Evolutionary conservation across 1,140 invertebrate genomes (phyloP).

Genomic region (Zaprionus gabonicus): DNA sequence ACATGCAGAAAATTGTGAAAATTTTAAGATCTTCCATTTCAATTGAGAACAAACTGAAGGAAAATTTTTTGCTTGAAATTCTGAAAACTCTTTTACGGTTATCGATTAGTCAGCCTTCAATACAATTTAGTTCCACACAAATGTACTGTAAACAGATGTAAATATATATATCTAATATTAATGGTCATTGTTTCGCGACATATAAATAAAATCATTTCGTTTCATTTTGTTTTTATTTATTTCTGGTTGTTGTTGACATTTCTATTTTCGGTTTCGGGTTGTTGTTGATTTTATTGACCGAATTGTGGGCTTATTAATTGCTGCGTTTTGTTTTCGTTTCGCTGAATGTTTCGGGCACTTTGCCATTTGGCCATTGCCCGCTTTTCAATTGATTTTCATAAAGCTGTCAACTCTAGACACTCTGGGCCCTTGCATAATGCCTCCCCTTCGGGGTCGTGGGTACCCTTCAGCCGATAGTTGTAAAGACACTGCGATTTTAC

Average conservation of each 20-base stretch:
- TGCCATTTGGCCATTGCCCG: conserved; percentile 45
- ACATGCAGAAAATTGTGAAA: too few relatives aligned
- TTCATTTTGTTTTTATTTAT: conserved; percentile 30
- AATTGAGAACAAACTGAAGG: background rate
- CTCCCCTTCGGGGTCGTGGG: background rate
- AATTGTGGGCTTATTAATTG: conserved; percentile 75
- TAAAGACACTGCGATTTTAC: conserved; percentile 19
- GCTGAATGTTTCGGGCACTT: conserved; percentile 48
- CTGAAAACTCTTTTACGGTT: background rate
- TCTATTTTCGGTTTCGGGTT: conserved; percentile 61
- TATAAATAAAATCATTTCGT: conserved; percentile 35
- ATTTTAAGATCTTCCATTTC: background rate
- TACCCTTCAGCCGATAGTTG: background rate
- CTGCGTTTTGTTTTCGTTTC: conserved; percentile 29
- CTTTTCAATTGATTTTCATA: conserved; percentile 60
- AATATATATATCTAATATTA: background rate
- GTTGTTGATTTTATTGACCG: conserved; percentile 67
- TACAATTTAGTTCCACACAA: background rate
- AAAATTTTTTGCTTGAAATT: too few relatives aligned
- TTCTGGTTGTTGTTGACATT: conserved; percentile 18
- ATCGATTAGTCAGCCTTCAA: background rate
- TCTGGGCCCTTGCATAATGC: conserved; percentile 9
- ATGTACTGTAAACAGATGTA: background rate
- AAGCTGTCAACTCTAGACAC: conserved; percentile 28
- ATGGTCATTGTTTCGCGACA: background rate